Evolutionary conservation across 2,797 vertebrate genomes (phyloP), one percentile per base, ranked within the genome.

Genomic region (Amblyraja radiata): DNA sequence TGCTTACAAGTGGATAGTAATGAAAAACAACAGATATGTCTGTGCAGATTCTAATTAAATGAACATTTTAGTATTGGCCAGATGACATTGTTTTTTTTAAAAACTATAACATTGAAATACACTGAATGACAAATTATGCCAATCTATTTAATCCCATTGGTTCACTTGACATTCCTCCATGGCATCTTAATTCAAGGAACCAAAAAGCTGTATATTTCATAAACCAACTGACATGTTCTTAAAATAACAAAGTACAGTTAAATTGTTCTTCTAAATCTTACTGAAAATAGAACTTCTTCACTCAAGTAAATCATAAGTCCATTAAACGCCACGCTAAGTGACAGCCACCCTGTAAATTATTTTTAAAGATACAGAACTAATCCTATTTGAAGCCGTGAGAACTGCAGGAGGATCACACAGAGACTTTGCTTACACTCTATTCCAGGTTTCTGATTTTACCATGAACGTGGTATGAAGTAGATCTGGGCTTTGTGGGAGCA

Each of bases 321-420:
- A 18, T 46, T 23, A 92, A 92, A 46, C 76, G 18, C 36, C 32
- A 91, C 13, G 74, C 8, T n/a, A 6, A 91, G 25, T 91, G 1
- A 73, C 39, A 46, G 39, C 23, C 65, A 76, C 21, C 13, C 71
- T 76, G 10, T 0, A 92, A 39, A 76, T 76, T 76, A 28, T 54
- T 92, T 92, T 39, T 39, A 71, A 90, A 92, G 39, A 74, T 91
- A 74, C 6, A 54, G 25, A 58, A 76, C 25, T 92, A 54, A 92
- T 92, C 39, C n/a, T 23, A 13, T 76, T 23, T 58, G 23, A 91
- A 91, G 71, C 21, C 90, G 39, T 91, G 90, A 91, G 90, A 91
- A 74, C 68, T 46, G 36, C 36, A 74, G 46, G 13, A 76, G 73
- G 36, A 46, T 76, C 88, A 76, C 81, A 84, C 68, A 92, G 90